A percentile compares a stretch with the other conserved stretches of the same genome.
phyloP scores from a whole-genome alignment of 2,797 vertebrate genomes.

The Astyanax mexicanus region DNA sequence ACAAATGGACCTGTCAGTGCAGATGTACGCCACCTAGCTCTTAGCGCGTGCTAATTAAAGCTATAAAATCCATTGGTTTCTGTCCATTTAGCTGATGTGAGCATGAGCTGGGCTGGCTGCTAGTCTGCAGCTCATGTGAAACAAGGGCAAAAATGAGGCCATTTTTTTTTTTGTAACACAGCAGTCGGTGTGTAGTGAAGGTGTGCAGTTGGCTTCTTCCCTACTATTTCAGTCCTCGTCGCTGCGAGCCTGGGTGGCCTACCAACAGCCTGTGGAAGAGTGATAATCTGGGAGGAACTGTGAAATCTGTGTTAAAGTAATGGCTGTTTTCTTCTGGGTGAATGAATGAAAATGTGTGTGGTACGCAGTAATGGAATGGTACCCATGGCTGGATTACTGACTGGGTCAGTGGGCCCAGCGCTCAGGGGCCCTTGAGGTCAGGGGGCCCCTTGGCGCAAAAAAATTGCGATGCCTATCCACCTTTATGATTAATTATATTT shows the following conservation, averaged over 20 bases:
- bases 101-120: not conserved
- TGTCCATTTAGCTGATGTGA: not conserved
- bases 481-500: no score
- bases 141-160: conserved; percentile 17
- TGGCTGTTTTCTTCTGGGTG: not conserved
- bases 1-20: conserved; percentile 10
- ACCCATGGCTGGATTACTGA: no score
- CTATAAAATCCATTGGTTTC: conserved; percentile 2
- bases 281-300: not conserved
- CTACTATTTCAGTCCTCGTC: not conserved
- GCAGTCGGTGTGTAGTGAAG: not conserved
- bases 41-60: not conserved
- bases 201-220: not conserved
- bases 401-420: no score
- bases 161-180: not conserved
- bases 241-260: not conserved
- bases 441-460: no score
- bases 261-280: not conserved
- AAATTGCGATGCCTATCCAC: no score
- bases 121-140: not conserved
- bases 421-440: no score
- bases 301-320: not conserved
- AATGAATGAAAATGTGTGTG: no score
- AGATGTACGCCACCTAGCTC: not conserved
- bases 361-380: no score